Evolutionary conservation across 2,888 invertebrate species (phyloP), one percentile per base, ranked within the genome.

Genomic region (Athalia rosae): DNA sequence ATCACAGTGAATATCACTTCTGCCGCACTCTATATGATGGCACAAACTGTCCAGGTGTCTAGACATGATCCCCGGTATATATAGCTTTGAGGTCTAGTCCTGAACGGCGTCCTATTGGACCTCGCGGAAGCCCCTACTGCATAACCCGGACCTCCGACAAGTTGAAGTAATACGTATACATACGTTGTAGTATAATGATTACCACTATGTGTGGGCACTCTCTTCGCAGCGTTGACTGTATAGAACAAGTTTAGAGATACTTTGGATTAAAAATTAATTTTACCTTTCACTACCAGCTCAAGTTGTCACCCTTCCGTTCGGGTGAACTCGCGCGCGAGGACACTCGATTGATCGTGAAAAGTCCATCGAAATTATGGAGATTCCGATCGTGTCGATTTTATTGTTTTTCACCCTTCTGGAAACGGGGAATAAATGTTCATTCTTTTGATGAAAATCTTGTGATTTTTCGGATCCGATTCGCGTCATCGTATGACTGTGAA

Each of bases 11-110:
- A 8, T 69, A 41, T 45, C 43, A 56, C 71, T 71, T 58, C n/a
- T 71, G 58, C 58, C 11, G 56, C 58, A 71, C 56, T 15, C 53
- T 53, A n/a, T n/a, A 71, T 71, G 71, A 71, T 71, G 71, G 71
- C 71, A 71, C 71, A 56, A 58, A 71, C 56, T 71, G 58, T 58
- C 58, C 53, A 69, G 41, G 11, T 56, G 69, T 6, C 69, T 58
- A 45, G 56, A 58, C 13, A 56, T 45, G 43, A 13, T 71, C 6
- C 58, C 71, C 56, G 4, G 58, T 56, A 71, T 71, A 71, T 71
- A 71, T 71, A 71, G 58, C 71, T 45, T 50, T 50, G 50, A 50
- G 11, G 8, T 41, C 7, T 4, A 8, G 7, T 4, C 13, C 8
- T 7, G 45, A 41, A 28, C 28, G 43, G 41, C 62, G 7, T 63